phyloP scores from a whole-genome alignment of 1,140 invertebrate genomes.

The Cyphomyrmex costatus region DNA sequence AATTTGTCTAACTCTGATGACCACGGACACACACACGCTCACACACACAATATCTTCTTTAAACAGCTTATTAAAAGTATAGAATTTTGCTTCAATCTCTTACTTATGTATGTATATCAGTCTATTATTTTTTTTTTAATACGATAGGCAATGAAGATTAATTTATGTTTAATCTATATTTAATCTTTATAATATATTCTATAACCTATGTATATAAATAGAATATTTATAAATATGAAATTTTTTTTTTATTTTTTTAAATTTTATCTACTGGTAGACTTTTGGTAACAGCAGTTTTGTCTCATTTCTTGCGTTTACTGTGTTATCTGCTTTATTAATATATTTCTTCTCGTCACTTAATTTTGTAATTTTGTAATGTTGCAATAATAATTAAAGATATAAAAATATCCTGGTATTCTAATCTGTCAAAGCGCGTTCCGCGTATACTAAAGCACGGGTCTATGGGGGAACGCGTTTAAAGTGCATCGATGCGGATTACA shows the following conservation, averaged over 20 bases:
- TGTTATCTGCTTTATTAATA: no score
- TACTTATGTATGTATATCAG: background rate
- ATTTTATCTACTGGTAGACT: no score
- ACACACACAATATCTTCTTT: background rate
- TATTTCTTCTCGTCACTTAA: no score
- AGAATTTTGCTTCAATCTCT: background rate
- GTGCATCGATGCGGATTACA: constrained; percentile 61
- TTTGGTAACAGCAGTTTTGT: no score
- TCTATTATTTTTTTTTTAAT: background rate
- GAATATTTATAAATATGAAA: no score
- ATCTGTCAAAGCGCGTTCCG: background rate
- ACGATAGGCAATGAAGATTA: background rate
- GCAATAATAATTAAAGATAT: no score
- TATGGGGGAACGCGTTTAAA: constrained; percentile 29
- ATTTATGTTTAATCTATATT: background rate
- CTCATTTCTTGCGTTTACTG: no score
- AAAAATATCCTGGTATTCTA: background rate
- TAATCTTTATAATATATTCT: no score
- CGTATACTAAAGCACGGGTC: background rate
- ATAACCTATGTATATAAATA: no score
- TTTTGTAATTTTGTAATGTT: no score
- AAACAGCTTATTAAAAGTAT: constrained; percentile 5
- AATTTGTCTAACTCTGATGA: constrained; percentile 14
- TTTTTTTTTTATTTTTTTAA: no score
- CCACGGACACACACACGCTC: no score